phyloP scores from a whole-genome alignment of 1,140 invertebrate species.

The Mylabris phalerata region DNA sequence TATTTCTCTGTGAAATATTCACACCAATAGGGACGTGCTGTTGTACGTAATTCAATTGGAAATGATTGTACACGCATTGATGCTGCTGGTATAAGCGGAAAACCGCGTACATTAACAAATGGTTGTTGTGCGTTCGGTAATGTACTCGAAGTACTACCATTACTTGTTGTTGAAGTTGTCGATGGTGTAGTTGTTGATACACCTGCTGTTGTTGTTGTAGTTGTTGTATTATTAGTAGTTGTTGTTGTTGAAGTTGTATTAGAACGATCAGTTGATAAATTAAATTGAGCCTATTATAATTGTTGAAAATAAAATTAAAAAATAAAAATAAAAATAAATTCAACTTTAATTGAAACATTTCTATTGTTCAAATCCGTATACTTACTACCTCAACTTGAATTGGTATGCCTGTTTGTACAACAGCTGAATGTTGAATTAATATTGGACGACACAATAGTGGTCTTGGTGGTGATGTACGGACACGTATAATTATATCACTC shows the following conservation, averaged over 20 bases:
- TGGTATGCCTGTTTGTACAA: conserved; percentile 57
- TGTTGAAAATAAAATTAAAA: neutral
- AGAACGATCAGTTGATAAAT: conserved; percentile 41
- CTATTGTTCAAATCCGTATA: neutral
- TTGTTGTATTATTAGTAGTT: conserved; percentile 31
- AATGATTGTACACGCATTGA: conserved; percentile 32
- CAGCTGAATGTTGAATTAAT: conserved; percentile 59
- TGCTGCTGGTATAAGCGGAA: conserved; percentile 19
- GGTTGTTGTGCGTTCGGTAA: conserved; percentile 18
- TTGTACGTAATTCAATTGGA: conserved; percentile 31
- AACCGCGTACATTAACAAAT: conserved; percentile 5
- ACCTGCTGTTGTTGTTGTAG: conserved; percentile 21
- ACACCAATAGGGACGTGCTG: conserved; percentile 5
- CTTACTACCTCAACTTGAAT: conserved; percentile 53
- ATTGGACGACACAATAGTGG: conserved; percentile 64
- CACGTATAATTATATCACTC: conserved; percentile 76
- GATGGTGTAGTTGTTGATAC: conserved; percentile 5
- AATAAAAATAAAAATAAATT: too few relatives aligned
- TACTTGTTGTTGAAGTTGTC: conserved; percentile 24
- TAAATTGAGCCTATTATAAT: conserved; percentile 46
- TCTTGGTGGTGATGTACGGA: conserved; percentile 59
- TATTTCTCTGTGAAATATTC: conserved; percentile 3
- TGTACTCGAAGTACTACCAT: conserved; percentile 30
- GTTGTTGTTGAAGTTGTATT: conserved; percentile 24
- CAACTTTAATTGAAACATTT: neutral